A percentile compares a stretch with the other conserved stretches of the same genome.
These are phyloP conservation scores for Hyaena hyaena DNA, from an alignment of 2,113 vertebrate species.

Conservation along the genomic window DNA sequence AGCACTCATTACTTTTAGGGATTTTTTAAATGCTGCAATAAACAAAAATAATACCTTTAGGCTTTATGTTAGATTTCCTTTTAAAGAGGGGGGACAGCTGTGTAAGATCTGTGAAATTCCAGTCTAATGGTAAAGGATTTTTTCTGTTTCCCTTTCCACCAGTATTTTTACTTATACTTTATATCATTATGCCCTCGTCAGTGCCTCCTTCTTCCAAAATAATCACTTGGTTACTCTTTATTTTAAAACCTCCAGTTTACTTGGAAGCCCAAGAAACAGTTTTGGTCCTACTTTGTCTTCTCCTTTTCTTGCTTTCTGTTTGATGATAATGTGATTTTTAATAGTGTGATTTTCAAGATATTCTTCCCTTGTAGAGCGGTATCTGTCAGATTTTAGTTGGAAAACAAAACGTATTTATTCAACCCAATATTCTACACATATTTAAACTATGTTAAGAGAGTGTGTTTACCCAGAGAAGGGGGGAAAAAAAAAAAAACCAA, in stretches of 20 bases:
- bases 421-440: not conserved
- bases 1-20: not conserved
- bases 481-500: not conserved
- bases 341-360: not conserved
- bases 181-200: not conserved
- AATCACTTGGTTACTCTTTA: not conserved
- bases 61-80: not conserved
- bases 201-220: not conserved
- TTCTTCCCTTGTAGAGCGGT: not conserved
- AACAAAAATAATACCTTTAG: slow-evolving; percentile 25
- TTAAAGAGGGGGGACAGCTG: not conserved
- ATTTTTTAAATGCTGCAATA: not conserved
- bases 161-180: not conserved
- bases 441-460: slow-evolving; percentile 33
- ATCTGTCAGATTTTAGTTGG: not conserved
- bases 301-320: not conserved
- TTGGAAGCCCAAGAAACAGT: not conserved
- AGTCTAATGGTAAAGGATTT: not conserved
- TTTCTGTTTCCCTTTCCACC: not conserved
- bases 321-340: slow-evolving; percentile 1
- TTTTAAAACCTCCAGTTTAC: slow-evolving; percentile 19
- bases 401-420: slow-evolving; percentile 30
- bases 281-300: not conserved
- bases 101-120: not conserved
- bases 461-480: not conserved